Percentiles rank a stretch among this genome's conserved stretches.
Evolutionary conservation across 2,113 vertebrate species (phyloP).

Genomic region (Indri indri): DNA sequence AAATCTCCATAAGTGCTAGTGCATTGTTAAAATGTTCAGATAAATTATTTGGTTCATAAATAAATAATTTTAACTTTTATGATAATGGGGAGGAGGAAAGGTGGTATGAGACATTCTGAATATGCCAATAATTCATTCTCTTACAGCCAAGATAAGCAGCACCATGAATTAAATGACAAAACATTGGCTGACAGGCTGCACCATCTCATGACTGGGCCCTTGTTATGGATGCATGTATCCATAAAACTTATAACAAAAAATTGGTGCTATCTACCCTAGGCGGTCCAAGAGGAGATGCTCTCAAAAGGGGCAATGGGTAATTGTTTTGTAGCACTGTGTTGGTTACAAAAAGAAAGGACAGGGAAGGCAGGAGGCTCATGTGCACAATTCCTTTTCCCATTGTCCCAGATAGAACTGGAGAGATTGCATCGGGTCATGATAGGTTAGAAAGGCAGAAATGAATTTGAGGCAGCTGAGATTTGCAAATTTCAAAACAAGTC

Average conservation of each 20-base stretch:
- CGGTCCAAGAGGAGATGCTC: background rate
- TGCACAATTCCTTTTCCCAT: background rate
- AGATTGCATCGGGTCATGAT: background rate
- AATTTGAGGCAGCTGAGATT: background rate
- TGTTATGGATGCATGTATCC: background rate
- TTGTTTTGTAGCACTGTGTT: background rate
- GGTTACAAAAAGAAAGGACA: background rate
- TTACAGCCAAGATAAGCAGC: slow-evolving; percentile 38
- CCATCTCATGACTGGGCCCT: background rate
- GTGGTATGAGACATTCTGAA: slow-evolving; percentile 40
- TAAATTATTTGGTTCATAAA: slow-evolving; percentile 69
- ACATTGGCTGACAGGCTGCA: background rate
- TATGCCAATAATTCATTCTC: slow-evolving; percentile 54
- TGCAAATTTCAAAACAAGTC: slow-evolving; percentile 16
- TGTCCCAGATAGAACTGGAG: background rate
- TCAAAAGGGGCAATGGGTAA: background rate
- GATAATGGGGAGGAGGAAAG: slow-evolving; percentile 63
- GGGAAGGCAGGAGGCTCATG: background rate
- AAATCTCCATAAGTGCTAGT: slow-evolving; percentile 12
- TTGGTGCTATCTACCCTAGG: background rate
- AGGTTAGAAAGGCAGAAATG: background rate
- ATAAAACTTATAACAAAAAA: background rate
- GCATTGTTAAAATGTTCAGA: slow-evolving; percentile 68
- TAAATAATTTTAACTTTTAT: slow-evolving; percentile 72
- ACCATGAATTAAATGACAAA: slow-evolving; percentile 33